These are phyloP conservation scores for Selene dorsalis DNA, from an alignment of 2,797 vertebrate genomes.

Conservation along the genomic window DNA sequence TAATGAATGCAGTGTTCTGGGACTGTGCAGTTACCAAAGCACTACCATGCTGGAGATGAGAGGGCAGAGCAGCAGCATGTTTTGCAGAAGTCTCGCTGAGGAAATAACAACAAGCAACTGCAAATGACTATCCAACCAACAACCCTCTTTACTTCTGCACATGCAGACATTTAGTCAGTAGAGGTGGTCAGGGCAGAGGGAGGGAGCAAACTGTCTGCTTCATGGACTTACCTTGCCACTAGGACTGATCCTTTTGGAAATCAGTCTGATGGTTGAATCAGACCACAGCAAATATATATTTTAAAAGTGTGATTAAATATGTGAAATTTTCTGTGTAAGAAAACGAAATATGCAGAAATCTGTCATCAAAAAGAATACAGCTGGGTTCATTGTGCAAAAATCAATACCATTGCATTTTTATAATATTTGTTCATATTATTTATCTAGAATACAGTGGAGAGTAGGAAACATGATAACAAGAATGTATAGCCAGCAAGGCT, in stretches of 20 bases:
- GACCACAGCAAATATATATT: neutral
- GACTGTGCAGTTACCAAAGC: constrained; percentile 59
- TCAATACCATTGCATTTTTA: no score
- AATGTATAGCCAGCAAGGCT: neutral
- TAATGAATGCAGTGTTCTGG: constrained; percentile 68
- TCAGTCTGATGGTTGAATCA: constrained; percentile 17
- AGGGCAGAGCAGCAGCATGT: constrained; percentile 45
- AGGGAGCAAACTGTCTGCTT: neutral
- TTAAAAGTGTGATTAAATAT: constrained; percentile 15
- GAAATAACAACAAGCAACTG: constrained; percentile 28
- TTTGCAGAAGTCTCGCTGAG: constrained; percentile 36
- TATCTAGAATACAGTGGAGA: neutral
- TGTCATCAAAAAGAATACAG: no score
- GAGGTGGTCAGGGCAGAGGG: constrained; percentile 13
- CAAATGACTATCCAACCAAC: constrained; percentile 8
- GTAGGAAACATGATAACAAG: neutral
- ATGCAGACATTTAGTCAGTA: neutral
- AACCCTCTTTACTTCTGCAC: neutral
- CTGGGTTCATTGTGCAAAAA: no score
- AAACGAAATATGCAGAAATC: no score
- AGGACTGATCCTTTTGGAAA: constrained; percentile 8
- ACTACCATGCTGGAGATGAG: constrained; percentile 55
- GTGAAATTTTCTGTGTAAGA: neutral
- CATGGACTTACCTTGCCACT: neutral
- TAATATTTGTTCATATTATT: no score